Evolutionary conservation across 2,797 vertebrate genomes (phyloP).

Genomic region (Pygocentrus nattereri): DNA sequence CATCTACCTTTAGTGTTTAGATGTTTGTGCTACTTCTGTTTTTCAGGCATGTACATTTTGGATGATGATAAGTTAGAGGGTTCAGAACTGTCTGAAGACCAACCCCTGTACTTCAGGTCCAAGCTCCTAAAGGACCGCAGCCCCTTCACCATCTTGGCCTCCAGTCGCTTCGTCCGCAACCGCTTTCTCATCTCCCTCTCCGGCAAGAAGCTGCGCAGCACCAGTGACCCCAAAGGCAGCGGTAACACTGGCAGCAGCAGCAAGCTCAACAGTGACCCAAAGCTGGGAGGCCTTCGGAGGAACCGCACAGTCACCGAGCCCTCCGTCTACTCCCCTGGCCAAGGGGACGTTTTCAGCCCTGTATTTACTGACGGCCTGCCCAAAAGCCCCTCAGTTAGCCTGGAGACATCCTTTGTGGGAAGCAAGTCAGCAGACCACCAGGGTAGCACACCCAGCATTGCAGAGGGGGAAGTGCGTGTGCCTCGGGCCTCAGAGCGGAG

Average conservation of each 20-base stretch:
- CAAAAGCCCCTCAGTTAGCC: conserved; percentile 90
- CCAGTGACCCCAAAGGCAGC: conserved; percentile 89
- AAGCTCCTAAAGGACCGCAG: conserved; percentile 93
- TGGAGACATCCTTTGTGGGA: conserved; percentile 93
- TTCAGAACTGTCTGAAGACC: conserved; percentile 89
- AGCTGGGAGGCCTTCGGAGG: conserved; percentile 82
- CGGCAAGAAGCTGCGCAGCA: conserved; percentile 95
- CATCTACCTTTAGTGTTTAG: not conserved
- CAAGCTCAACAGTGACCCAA: conserved; percentile 81
- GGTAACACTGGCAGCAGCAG: conserved; percentile 60
- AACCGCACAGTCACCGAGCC: conserved; percentile 95
- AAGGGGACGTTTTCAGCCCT: conserved; percentile 86
- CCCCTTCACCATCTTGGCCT: conserved; percentile 92
- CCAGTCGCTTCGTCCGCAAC: conserved; percentile 91
- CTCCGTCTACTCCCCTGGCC: conserved; percentile 83
- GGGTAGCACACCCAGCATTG: conserved; percentile 78
- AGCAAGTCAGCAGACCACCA: conserved; percentile 79
- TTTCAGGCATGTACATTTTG: conserved; percentile 93
- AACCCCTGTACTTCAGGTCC: conserved; percentile 85
- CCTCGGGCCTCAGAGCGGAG: conserved; percentile 79
- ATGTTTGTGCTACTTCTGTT: not conserved
- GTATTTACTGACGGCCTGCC: conserved; percentile 84
- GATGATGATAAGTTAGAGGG: conserved; percentile 92
- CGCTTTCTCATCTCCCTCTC: conserved; percentile 95
- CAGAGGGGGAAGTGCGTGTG: conserved; percentile 83